Base-by-base conservation (phyloP, 2,888 invertebrate genomes). In the Nebria salina region DNA sequence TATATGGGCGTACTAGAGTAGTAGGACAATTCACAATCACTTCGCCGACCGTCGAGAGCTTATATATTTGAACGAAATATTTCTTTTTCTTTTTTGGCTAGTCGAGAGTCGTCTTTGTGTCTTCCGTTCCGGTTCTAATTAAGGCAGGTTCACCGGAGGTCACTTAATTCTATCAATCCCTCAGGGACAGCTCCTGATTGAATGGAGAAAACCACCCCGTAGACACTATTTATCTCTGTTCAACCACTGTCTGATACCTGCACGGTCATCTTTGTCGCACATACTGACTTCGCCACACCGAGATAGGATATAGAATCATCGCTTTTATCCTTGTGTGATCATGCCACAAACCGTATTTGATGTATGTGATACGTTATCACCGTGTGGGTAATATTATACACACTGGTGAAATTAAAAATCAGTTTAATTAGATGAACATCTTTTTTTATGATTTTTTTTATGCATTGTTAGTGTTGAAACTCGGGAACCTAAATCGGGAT, bases 101-200 rank as follows among this genome's bases (percentile, higher is more conserved):
- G 54, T 54, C 54, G 54, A 54, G 54, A 54, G 54, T 54, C 54
- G 76, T 72, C 76, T 76, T 76, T 81, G 81, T 81, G 81, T 81
- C 81, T 72, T 81, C 73, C 72, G 72, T 81, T 81, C 43, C 76
- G 72, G 81, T 81, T 81, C 81, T 81, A 81, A 81, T 81, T 81
- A 81, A 81, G 76, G 76, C 76, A 81, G 64, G 81, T 81, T 81
- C 81, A 81, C 76, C 86, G 86, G 86, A 87, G 87, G 87, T 87
- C 87, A 87, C 86, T 87, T 87, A 87, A 87, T 87, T 87, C 86
- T 86, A 85, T 84, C 85, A 83, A 85, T 85, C 86, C 87, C 87
- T 85, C 81, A 83, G 87, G 87, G 87, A 86, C 85, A 84, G 84
- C 83, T 85, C 85, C 86, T 87, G 87, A 87, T 87, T 87, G 87